phyloP scores from a whole-genome alignment of 2,797 vertebrate species.

The Leuciscus waleckii region DNA sequence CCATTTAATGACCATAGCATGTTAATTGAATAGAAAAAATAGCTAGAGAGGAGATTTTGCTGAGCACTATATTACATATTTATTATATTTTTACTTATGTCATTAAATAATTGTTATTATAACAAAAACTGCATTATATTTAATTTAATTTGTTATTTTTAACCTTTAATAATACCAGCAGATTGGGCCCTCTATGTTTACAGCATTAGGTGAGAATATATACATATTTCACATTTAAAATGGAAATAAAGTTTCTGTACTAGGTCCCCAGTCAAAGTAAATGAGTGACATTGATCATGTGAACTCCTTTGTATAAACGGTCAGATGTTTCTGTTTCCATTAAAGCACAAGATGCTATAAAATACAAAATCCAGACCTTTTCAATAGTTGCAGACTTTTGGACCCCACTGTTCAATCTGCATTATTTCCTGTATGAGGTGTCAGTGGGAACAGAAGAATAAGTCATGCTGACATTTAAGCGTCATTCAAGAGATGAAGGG shows the following conservation, averaged over 20 bases:
- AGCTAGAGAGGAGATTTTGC: too few relatives aligned
- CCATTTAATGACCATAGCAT: too few relatives aligned
- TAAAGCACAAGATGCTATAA: neutral
- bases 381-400: neutral
- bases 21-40: too few relatives aligned
- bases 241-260: neutral
- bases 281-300: neutral
- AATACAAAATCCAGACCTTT: neutral
- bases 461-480: constrained; percentile 4
- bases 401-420: neutral
- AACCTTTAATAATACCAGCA: too few relatives aligned
- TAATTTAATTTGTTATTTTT: too few relatives aligned
- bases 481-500: neutral
- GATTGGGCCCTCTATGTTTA: too few relatives aligned
- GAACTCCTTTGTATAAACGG: neutral
- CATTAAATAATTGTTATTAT: too few relatives aligned
- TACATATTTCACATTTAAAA: neutral
- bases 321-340: neutral
- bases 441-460: neutral
- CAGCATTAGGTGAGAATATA: too few relatives aligned
- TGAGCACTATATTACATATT: too few relatives aligned
- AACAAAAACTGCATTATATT: too few relatives aligned
- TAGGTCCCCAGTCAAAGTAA: neutral
- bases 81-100: too few relatives aligned
- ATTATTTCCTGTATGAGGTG: constrained; percentile 2